phyloP scores from a whole-genome alignment of 2,888 invertebrate genomes.

The Machimus rusticus region DNA sequence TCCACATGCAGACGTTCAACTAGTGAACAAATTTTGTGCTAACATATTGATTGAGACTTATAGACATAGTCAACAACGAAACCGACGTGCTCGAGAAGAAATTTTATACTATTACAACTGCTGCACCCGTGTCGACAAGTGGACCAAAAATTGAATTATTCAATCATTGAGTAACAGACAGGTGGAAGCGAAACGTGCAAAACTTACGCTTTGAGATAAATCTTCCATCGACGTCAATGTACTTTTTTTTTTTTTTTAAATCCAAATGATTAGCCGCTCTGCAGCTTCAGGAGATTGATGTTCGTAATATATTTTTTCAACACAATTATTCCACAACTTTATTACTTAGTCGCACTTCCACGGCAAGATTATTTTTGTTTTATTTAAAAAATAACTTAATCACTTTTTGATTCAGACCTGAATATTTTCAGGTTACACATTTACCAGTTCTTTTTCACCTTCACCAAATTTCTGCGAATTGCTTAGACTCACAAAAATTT shows the following conservation, averaged over 20 bases:
- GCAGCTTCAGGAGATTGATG: not conserved
- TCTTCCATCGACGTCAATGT: not conserved
- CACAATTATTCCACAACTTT: not conserved
- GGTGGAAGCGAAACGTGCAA: not conserved
- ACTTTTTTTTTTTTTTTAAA: not conserved
- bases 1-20: not conserved
- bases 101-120: not conserved
- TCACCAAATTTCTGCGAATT: not conserved
- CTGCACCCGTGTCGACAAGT: not conserved
- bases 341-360: not conserved
- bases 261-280: not conserved
- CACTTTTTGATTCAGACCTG: not conserved
- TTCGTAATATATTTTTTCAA: not conserved
- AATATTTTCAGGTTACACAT: not conserved
- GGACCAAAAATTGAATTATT: not conserved
- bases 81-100: not conserved
- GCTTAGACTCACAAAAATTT: not conserved
- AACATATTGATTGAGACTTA: conserved; percentile 2
- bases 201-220: conserved; percentile 1
- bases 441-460: not conserved
- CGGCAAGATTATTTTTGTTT: not conserved
- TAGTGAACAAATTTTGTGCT: not conserved
- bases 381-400: not conserved
- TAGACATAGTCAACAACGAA: not conserved
- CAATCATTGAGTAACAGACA: not conserved